Percentiles rank a stretch among this genome's conserved stretches.
Evolutionary conservation across 92 coral and sea anemone genomes (phyloP).

Genomic region (Parazoanthus swiftii): DNA sequence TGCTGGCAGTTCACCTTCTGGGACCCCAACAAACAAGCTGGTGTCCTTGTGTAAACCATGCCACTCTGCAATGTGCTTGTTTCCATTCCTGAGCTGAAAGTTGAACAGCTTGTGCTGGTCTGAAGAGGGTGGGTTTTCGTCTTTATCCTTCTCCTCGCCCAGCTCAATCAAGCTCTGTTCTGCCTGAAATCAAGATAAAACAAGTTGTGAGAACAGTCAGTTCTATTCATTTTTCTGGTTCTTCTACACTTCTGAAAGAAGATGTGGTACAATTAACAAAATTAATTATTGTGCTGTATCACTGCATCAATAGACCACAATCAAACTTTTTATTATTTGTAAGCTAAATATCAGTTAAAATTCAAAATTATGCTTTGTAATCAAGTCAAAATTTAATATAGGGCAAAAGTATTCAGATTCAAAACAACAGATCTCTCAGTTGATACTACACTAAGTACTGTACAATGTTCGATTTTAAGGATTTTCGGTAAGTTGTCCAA

Average conservation of each 20-base stretch:
- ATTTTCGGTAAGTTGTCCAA: too few relatives aligned
- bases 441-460: too few relatives aligned
- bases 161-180: conserved; percentile 35
- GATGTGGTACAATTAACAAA: too few relatives aligned
- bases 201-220: not conserved
- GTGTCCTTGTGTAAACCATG: conserved; percentile 57
- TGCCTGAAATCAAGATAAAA: not conserved
- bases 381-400: too few relatives aligned
- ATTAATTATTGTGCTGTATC: too few relatives aligned
- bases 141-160: conserved; percentile 52
- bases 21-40: conserved; percentile 74
- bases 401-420: too few relatives aligned
- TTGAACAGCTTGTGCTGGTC: conserved; percentile 58
- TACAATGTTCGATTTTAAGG: too few relatives aligned
- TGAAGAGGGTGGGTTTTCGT: conserved; percentile 49
- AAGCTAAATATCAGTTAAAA: too few relatives aligned
- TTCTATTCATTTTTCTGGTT: not conserved
- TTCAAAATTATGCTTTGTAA: too few relatives aligned
- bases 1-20: conserved; percentile 72
- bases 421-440: too few relatives aligned
- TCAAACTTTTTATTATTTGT: too few relatives aligned
- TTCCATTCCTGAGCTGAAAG: conserved; percentile 78
- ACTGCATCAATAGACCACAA: too few relatives aligned
- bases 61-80: conserved; percentile 76
- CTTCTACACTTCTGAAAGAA: not conserved